Base-by-base conservation (phyloP, 1,140 invertebrate species). In the Meloidogyne floridensis region DNA sequence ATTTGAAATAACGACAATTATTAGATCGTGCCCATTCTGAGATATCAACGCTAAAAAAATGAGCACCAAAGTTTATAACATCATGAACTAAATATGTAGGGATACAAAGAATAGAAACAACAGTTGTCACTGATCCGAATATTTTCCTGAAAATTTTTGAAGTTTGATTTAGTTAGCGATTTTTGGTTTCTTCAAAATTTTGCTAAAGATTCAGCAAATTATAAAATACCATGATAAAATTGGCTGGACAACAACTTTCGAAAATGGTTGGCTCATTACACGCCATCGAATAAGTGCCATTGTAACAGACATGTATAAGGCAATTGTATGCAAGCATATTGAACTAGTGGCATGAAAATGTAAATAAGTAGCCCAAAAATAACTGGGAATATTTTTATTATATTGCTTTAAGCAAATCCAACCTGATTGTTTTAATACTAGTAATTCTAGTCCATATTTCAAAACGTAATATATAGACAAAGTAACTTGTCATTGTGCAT, bases 201-300 rank as follows among this genome's bases (percentile, higher is more conserved):
- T 32, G 32, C 32, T 32, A 32, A 32, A 2, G 32, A 32, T 32
- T 32, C 32, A 2, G 32, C 32, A 32, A 32, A 32, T 32, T 32
- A 32, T 32, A 32, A 32, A 32, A 32, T 32, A 87, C 85, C 83
- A 85, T 5, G 82, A 80, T 54, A 78, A 75, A 70, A 80, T 82
- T 54, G 86, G 86, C 51, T 88, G 54, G 4, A 79, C 77, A 32
- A 72, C 20, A 43, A 79, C 11, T 65, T 65, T 65, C 3, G 77
- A 65, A 51, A 71, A 79, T 20, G 77, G 77, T 51, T 83, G 80
- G n/a, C 87, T 69, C 86, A 87, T 89, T 59, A 87, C 87, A 42
- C 86, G 82, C 84, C 87, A 87, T 32, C 86, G 82, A 43, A 87
- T 89, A 8, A 87, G 80, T 3, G 86, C 86, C 86, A 87, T 87